A percentile compares a stretch with the other conserved stretches of the same genome.
Conservation (phyloP, 2,113 vertebrate genomes). For the Mixornis gularis region DNA sequence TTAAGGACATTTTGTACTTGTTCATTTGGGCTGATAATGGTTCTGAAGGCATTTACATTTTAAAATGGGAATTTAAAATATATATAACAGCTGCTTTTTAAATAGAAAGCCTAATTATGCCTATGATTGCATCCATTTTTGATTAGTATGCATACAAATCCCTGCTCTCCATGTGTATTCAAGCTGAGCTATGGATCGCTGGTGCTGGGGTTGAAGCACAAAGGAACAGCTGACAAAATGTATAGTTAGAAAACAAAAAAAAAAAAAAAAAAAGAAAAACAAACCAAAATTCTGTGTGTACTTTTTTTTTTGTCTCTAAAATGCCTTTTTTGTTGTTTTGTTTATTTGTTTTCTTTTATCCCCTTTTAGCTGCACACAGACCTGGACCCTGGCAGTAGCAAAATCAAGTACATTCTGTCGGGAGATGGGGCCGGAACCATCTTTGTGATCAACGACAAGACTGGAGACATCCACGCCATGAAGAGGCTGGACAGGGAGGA, state of each 20-base stretch:
- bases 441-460: slow-evolving; percentile 95
- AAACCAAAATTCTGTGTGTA: background rate
- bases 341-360: background rate
- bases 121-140: slow-evolving; percentile 44
- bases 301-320: slow-evolving; percentile 5
- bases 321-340: background rate
- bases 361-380: slow-evolving; percentile 91
- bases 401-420: slow-evolving; percentile 92
- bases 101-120: slow-evolving; percentile 51
- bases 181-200: background rate
- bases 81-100: slow-evolving; percentile 44
- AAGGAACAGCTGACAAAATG: background rate
- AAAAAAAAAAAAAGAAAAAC: background rate
- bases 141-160: slow-evolving; percentile 9
- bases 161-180: background rate
- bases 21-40: background rate
- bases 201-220: background rate
- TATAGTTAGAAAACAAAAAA: background rate
- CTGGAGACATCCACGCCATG: slow-evolving; percentile 98
- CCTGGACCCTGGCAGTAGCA: slow-evolving; percentile 86
- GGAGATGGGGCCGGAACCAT: slow-evolving; percentile 97
- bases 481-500: slow-evolving; percentile 97
- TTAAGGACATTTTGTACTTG: background rate
- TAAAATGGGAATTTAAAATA: background rate
- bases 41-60: slow-evolving; percentile 17